Evolutionary conservation across 2,113 vertebrate species (phyloP).

Genomic region (Sphaerodactylus townsendi): DNA sequence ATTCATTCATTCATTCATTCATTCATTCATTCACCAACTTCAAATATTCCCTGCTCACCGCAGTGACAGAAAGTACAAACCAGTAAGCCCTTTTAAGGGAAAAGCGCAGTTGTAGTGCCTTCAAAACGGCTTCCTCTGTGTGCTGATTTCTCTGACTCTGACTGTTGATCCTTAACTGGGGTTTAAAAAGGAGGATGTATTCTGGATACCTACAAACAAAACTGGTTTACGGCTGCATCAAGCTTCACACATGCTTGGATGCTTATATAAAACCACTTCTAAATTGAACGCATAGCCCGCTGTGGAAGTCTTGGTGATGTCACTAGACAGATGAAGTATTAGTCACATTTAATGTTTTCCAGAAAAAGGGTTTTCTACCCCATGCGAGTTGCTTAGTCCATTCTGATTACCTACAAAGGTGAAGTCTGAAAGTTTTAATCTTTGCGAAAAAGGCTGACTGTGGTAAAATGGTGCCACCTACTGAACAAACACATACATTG

Average conservation of each 20-base stretch:
- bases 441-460: neutral
- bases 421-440: neutral
- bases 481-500: constrained; percentile 38
- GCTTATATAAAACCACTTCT: constrained; percentile 41
- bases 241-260: constrained; percentile 38
- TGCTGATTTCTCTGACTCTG: too few species aligned
- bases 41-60: constrained; percentile 5
- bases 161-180: neutral
- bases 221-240: neutral
- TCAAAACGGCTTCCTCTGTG: too few species aligned
- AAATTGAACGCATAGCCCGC: too few species aligned
- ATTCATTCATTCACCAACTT: neutral
- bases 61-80: neutral
- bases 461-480: constrained; percentile 48
- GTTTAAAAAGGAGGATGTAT: neutral
- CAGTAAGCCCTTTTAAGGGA: neutral
- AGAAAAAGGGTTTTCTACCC: constrained; percentile 36
- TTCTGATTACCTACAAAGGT: neutral
- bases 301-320: too few species aligned
- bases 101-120: neutral
- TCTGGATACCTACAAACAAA: neutral
- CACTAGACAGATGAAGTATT: constrained; percentile 43
- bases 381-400: neutral
- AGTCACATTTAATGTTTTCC: neutral
- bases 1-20: too few species aligned